These are phyloP conservation scores for Sebastes paucispinis DNA, from an alignment of 2,797 vertebrate genomes.

Conservation along the genomic window DNA sequence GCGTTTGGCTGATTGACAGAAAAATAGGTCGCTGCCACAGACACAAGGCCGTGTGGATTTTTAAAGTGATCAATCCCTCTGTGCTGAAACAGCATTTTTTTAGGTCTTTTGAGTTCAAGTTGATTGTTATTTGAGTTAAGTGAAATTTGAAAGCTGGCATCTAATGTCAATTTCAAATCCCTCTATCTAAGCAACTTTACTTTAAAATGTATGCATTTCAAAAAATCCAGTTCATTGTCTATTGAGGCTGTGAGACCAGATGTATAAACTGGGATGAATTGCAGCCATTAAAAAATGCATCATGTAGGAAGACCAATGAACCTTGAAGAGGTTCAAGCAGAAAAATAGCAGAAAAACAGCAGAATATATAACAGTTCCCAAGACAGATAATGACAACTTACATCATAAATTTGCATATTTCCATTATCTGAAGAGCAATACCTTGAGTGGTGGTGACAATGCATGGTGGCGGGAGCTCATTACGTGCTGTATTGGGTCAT, in stretches of 20 bases:
- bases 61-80: not conserved
- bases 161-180: not conserved
- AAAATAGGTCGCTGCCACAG: conserved; percentile 38
- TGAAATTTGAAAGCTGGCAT: not conserved
- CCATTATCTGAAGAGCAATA: conserved; percentile 41
- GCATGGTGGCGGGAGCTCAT: conserved; percentile 27
- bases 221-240: not conserved
- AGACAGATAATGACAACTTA: conserved; percentile 24
- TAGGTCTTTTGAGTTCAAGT: not conserved
- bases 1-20: conserved; percentile 16
- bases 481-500: conserved; percentile 24
- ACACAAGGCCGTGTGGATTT: not conserved
- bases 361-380: conserved; percentile 7
- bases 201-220: not conserved
- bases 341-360: conserved; percentile 24
- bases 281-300: conserved; percentile 4
- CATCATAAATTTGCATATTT: conserved; percentile 39
- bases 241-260: not conserved
- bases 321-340: conserved; percentile 21
- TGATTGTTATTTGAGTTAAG: not conserved
- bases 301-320: conserved; percentile 3
- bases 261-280: not conserved
- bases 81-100: conserved; percentile 3
- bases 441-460: conserved; percentile 17
- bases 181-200: not conserved